These are phyloP conservation scores for Ciconia maguari DNA, from an alignment of 2,113 vertebrate genomes.

Conservation along the genomic window DNA sequence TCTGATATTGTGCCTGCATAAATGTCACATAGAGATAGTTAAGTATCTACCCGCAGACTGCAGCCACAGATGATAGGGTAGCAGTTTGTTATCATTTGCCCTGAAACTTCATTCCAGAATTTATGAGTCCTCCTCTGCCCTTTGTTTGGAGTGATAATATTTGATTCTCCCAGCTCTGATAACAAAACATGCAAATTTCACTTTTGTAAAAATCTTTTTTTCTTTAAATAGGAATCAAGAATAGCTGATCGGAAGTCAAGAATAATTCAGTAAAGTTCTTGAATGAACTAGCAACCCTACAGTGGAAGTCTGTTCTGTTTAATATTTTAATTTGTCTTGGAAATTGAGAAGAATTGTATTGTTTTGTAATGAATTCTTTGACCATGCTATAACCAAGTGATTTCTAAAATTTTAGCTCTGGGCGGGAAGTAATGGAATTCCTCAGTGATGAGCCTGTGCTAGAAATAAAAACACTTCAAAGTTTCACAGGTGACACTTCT, in stretches of 20 bases:
- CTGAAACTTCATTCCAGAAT: not conserved
- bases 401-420: constrained; percentile 6
- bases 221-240: not conserved
- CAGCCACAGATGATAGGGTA: not conserved
- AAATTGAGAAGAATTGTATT: not conserved
- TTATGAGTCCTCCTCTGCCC: not conserved
- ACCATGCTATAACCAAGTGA: not conserved
- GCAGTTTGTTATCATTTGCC: not conserved
- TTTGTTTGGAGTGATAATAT: not conserved
- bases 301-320: not conserved
- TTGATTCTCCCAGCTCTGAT: not conserved
- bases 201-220: not conserved
- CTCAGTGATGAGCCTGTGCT: not conserved
- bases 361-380: constrained; percentile 14
- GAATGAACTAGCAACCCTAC: not conserved
- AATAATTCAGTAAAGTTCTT: not conserved
- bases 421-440: not conserved
- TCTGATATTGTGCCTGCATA: not conserved
- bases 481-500: not conserved
- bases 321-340: constrained; percentile 5
- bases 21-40: not conserved
- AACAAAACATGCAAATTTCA: not conserved
- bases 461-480: not conserved
- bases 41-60: not conserved
- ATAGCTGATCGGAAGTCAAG: not conserved